Percentiles rank a stretch among this genome's conserved stretches.
These are phyloP conservation scores for Neuroterus valhalla DNA, from an alignment of 1,140 invertebrate genomes.

Conservation along the genomic window DNA sequence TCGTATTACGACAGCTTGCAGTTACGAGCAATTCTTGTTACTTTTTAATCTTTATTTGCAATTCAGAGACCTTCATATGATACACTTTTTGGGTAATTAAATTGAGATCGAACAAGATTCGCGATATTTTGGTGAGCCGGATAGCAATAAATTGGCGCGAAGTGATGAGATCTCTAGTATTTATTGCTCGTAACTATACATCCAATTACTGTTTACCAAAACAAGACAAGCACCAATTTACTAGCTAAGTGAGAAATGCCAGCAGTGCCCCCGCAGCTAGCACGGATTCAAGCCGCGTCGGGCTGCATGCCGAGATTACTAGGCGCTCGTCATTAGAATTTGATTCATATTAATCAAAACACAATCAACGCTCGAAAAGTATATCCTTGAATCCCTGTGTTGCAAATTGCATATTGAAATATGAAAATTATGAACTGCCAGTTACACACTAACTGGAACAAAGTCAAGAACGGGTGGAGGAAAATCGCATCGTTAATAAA, in stretches of 20 bases:
- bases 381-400: neutral
- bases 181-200: conserved; percentile 27
- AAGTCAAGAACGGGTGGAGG: conserved; percentile 7
- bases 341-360: conserved; percentile 22
- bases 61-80: neutral
- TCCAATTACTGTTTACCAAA: conserved; percentile 15
- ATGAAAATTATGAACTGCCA: too few relatives aligned
- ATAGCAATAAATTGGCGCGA: conserved; percentile 18
- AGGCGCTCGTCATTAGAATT: conserved; percentile 18
- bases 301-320: conserved; percentile 7
- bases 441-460: conserved; percentile 18
- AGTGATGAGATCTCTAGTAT: conserved; percentile 2
- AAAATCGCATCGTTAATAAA: neutral
- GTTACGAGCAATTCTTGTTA: conserved; percentile 5
- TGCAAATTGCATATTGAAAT: neutral
- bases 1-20: neutral
- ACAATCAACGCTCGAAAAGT: conserved; percentile 3
- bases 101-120: conserved; percentile 14
- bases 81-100: neutral
- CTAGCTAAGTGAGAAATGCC: conserved; percentile 25
- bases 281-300: conserved; percentile 1
- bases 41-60: neutral
- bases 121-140: conserved; percentile 14
- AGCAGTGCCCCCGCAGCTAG: conserved; percentile 18
- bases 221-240: conserved; percentile 21